Evolutionary conservation across 2,113 vertebrate genomes (phyloP).

Genomic region (Ailurus styani): DNA sequence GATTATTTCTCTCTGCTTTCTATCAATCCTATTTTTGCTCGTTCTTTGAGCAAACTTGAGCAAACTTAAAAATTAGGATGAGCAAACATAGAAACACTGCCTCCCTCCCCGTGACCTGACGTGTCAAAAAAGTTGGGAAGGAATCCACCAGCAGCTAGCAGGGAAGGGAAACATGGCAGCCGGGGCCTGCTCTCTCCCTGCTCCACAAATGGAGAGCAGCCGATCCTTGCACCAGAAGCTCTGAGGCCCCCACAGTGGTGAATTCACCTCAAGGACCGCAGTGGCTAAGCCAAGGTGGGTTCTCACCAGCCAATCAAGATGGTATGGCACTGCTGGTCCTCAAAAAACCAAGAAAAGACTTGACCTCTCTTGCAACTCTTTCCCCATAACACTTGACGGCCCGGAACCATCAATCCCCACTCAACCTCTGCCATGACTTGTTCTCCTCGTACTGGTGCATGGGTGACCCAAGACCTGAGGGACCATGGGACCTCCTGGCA

Average conservation of each 20-base stretch:
- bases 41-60: too few relatives aligned
- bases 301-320: neutral
- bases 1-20: conserved; percentile 50
- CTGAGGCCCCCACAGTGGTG: neutral
- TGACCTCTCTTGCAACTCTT: neutral
- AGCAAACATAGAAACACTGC: neutral
- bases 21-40: conserved; percentile 39
- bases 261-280: neutral
- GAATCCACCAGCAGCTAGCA: neutral
- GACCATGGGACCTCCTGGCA: neutral
- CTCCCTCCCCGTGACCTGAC: conserved; percentile 28
- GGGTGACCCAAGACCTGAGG: neutral
- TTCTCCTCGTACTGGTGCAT: neutral
- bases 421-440: neutral
- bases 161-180: neutral
- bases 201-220: neutral
- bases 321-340: neutral
- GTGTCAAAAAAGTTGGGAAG: neutral
- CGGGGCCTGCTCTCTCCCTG: neutral
- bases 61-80: conserved; percentile 52
- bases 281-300: neutral
- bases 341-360: neutral
- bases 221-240: neutral
- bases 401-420: neutral
- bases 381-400: neutral